These are phyloP conservation scores for Clarias laeviceps DNA, from an alignment of 2,797 vertebrate species.

Conservation along the genomic window DNA sequence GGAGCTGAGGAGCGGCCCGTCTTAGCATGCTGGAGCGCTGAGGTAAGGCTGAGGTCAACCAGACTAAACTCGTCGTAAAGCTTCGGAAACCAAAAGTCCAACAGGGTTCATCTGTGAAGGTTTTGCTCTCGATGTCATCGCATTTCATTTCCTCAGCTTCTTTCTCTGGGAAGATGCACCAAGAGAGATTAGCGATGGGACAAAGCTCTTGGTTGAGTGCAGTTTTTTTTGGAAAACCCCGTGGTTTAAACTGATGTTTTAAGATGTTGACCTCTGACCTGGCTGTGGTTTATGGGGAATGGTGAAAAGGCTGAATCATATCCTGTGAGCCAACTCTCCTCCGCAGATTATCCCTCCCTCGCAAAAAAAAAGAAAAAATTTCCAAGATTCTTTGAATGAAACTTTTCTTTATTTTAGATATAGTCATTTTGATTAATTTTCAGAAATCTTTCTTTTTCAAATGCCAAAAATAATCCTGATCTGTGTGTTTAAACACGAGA, in stretches of 20 bases:
- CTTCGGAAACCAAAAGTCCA: not conserved
- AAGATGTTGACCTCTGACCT: constrained; percentile 28
- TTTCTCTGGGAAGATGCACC: not conserved
- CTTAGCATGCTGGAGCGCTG: constrained; percentile 32
- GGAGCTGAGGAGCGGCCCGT: constrained; percentile 20
- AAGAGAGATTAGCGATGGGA: not conserved
- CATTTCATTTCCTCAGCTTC: not conserved
- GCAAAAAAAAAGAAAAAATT: not conserved
- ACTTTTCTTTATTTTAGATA: not conserved
- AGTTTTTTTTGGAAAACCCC: constrained; percentile 10
- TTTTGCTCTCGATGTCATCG: not conserved
- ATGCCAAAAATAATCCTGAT: not conserved
- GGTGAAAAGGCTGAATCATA: constrained; percentile 33
- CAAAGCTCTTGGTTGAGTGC: not conserved
- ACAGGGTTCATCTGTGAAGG: not conserved
- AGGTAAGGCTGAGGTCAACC: constrained; percentile 23
- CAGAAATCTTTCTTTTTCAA: not conserved
- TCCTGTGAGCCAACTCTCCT: constrained; percentile 12
- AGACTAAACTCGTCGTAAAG: not conserved
- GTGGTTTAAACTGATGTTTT: constrained; percentile 15
- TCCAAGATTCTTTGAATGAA: not conserved
- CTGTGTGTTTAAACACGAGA: not conserved
- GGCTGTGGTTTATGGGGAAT: constrained; percentile 21
- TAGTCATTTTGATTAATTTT: not conserved
- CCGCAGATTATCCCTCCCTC: not conserved